Conservation (phyloP, 2,113 vertebrate genomes). For the Edolisoma coerulescens region DNA sequence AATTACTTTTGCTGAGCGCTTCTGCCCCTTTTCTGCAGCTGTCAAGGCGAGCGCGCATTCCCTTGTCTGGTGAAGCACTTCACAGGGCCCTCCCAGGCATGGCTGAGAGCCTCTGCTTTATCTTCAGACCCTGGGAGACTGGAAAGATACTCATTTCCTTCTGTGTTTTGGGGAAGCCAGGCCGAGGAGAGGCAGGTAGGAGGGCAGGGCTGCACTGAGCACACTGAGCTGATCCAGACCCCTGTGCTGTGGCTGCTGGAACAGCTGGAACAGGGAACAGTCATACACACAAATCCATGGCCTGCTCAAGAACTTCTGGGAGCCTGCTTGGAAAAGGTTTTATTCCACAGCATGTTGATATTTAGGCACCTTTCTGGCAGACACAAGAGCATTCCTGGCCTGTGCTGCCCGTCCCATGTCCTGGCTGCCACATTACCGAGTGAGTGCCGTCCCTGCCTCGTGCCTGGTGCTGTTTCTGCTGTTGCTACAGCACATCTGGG, state of each 20-base stretch:
- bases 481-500: not conserved
- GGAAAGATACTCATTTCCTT: not conserved
- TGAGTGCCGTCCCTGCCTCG: fast-evolving
- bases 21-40: conserved; percentile 25
- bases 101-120: not conserved
- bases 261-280: not conserved
- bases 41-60: not conserved
- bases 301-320: not conserved
- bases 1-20: not conserved
- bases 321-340: not conserved
- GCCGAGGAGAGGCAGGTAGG: not conserved
- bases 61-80: not conserved
- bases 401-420: fast-evolving
- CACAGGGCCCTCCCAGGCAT: not conserved
- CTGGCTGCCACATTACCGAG: not conserved
- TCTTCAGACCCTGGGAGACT: not conserved
- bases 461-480: not conserved
- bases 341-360: not conserved
- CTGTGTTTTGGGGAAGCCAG: not conserved
- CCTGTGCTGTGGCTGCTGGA: not conserved
- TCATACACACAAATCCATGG: fast-evolving
- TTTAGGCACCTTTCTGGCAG: fast-evolving
- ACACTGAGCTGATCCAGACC: not conserved
- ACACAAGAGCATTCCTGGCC: not conserved
- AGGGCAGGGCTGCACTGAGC: not conserved